phyloP scores from a whole-genome alignment of 2,888 invertebrate genomes.

The Lottia scabra region DNA sequence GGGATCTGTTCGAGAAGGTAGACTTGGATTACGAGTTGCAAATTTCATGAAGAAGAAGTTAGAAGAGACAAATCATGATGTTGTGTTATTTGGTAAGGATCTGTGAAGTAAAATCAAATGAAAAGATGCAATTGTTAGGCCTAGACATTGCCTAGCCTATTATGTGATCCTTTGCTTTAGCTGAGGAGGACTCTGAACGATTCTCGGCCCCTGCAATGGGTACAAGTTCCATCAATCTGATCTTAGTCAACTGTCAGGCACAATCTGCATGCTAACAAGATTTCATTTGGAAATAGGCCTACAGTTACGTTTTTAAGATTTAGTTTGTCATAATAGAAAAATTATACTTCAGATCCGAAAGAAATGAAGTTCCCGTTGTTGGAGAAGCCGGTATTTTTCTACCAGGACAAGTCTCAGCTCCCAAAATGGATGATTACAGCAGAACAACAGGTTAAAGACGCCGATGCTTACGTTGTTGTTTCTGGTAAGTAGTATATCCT shows the following conservation, averaged over 20 bases:
- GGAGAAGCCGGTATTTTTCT: slow-evolving; percentile 49
- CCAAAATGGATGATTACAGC: slow-evolving; percentile 41
- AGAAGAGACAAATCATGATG: slow-evolving; percentile 36
- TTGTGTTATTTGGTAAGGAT: slow-evolving; percentile 48
- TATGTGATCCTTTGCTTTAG: no score
- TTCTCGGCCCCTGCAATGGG: no score
- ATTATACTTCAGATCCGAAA: slow-evolving; percentile 63
- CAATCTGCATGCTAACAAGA: no score
- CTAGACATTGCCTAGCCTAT: no score
- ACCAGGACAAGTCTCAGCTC: slow-evolving; percentile 37
- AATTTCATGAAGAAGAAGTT: slow-evolving; percentile 46
- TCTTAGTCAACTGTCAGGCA: no score
- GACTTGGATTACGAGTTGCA: slow-evolving; percentile 47
- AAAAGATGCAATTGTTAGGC: no score
- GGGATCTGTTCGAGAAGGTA: slow-evolving; percentile 46
- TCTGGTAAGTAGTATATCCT: slow-evolving; percentile 40
- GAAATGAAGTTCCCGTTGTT: slow-evolving; percentile 62
- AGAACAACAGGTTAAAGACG: slow-evolving; percentile 45
- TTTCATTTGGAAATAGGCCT: no score
- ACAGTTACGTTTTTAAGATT: no score
- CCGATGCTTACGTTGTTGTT: slow-evolving; percentile 70
- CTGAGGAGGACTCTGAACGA: no score
- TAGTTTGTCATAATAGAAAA: no score
- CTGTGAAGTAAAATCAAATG: no score
- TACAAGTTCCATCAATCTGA: no score